phyloP scores from a whole-genome alignment of 2,113 vertebrate genomes.

The Desmodus rotundus region DNA sequence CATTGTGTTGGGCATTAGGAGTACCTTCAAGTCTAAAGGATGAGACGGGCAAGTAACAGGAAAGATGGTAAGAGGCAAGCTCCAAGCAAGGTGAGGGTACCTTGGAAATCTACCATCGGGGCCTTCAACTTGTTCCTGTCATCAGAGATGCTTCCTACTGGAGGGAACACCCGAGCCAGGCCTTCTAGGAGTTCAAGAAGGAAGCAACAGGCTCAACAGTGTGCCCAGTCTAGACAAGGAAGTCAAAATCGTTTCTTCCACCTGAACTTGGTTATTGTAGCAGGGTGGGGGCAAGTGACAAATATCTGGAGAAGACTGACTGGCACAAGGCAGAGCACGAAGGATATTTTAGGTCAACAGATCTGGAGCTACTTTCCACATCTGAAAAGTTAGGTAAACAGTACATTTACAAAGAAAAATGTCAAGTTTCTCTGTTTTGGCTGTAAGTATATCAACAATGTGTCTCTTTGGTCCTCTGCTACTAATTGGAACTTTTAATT shows the following conservation, averaged over 20 bases:
- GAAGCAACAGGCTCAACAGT: background rate
- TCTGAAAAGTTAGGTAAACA: background rate
- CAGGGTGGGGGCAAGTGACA: background rate
- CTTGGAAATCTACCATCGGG: background rate
- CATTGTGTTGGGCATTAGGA: background rate
- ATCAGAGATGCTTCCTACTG: background rate
- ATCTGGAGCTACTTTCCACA: background rate
- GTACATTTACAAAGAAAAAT: background rate
- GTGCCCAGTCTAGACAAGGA: background rate
- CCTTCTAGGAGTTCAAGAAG: background rate
- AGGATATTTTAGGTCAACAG: background rate
- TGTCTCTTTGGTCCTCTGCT: background rate
- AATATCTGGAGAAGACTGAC: background rate
- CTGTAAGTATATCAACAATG: background rate
- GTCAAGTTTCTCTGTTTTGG: background rate
- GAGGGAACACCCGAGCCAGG: background rate
- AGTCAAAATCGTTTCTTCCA: background rate
- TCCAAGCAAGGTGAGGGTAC: background rate
- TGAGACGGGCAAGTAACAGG: background rate
- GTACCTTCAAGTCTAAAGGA: background rate
- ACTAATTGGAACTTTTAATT: conserved; percentile 30
- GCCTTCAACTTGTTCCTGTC: background rate
- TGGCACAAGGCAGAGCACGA: background rate
- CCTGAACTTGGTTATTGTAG: background rate
- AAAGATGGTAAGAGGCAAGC: background rate